Conservation (phyloP, 2,113 vertebrate genomes). For the Eonycteris spelaea region DNA sequence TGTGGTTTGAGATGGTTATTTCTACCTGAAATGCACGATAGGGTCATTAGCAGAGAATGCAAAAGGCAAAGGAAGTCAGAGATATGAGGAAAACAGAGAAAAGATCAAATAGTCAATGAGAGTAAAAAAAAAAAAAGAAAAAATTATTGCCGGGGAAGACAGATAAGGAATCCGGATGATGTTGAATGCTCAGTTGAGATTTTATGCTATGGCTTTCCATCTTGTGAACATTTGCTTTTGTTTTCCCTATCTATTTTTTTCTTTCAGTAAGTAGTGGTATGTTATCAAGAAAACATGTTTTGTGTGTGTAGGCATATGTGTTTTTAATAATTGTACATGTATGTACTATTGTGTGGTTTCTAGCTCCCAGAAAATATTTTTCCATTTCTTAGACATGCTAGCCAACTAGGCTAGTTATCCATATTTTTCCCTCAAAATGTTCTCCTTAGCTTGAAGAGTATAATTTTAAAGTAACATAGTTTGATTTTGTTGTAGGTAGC, state of each 20-base stretch:
- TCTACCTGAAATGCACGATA: neutral
- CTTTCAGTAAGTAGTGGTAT: neutral
- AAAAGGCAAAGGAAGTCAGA: neutral
- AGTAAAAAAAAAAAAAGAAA: neutral
- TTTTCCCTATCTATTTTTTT: neutral
- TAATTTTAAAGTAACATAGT: neutral
- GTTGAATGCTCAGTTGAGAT: neutral
- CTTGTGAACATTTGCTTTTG: neutral
- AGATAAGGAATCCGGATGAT: neutral
- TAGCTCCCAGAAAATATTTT: neutral
- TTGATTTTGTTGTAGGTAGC: neutral
- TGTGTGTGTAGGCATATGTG: neutral
- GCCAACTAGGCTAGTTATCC: neutral
- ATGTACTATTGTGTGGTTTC: neutral
- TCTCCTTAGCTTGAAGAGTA: neutral
- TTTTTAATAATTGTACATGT: neutral
- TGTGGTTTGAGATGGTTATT: neutral
- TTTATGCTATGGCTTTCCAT: neutral
- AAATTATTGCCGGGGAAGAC: neutral
- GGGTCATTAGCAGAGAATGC: neutral
- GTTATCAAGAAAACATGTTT: neutral
- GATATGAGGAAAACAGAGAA: neutral
- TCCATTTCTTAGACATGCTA: neutral
- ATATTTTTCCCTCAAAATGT: neutral
- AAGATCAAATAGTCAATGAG: neutral